Evolutionary conservation across 2,888 invertebrate genomes (phyloP), one percentile per base, ranked within the genome.

Genomic region (Caenorhabditis afra): DNA sequence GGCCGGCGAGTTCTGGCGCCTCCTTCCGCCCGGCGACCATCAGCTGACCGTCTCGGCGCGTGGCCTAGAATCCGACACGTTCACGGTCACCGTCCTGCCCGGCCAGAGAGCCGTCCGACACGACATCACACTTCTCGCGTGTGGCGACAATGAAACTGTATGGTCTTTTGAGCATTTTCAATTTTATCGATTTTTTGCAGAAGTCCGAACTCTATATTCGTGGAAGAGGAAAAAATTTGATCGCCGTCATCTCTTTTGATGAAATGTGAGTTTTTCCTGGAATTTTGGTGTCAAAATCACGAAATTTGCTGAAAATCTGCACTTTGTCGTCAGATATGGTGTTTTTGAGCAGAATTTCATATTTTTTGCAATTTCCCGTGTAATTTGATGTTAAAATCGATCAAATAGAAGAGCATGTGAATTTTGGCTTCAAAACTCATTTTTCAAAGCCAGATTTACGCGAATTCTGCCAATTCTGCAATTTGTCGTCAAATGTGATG

Each of bases 1-100:
- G 49, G 92, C 93, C 20, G 99, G 99, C 5, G 96, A 97, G 91
- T 99, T 94, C 91, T 99, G 98, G 97, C 93, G 99, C 76, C 92
- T 99, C 58, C 92, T 99, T 35, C 91, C 95, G 18, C 97, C 97
- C 93, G 89, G 89, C 49, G 81, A 85, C 29, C 85, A 86, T 62
- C 79, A 71, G 67, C 70, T 84, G 65, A 77, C 74, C 53, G 66
- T 88, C 20, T 59, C 82, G 0, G 87, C 85, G 12, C 61, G 64
- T 16, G 84, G 86, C 22, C 74, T 83, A 41, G 81, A 85, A 59
- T 75, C 67, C 47, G 87, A 74, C 74, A 65, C 70, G 0, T 81
- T 82, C 55, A 75, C 77, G n/a, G 82, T 84, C 10, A 78, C 79
- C 10, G 65, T 83, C 10, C 29, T 55, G 8, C 37, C 76, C 22